Conservation (phyloP, 2,113 vertebrate species). For the Cephalophus harveyi region DNA sequence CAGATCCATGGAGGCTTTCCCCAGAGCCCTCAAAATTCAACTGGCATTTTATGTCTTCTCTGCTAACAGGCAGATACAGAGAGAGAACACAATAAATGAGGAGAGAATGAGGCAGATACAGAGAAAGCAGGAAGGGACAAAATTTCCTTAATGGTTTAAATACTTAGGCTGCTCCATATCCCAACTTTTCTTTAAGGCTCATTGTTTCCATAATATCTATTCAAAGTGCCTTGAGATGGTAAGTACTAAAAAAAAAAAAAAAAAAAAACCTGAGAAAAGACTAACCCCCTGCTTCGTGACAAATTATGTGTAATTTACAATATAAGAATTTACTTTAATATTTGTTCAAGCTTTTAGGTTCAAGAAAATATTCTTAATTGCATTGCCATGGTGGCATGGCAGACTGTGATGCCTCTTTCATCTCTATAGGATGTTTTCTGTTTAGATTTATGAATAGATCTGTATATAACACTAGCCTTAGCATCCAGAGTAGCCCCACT, state of each 20-base stretch:
- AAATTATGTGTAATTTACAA: background rate
- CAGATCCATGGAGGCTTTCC: no score
- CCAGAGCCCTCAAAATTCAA: background rate
- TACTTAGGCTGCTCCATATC: accelerated
- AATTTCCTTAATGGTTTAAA: background rate
- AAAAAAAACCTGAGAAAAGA: background rate
- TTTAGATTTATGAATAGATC: background rate
- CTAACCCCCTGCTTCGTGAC: background rate
- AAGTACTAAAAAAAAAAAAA: background rate
- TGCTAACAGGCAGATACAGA: background rate
- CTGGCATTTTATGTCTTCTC: background rate
- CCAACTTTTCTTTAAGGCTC: background rate
- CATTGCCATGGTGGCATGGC: background rate
- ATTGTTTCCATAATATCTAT: background rate
- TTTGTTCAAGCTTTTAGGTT: background rate
- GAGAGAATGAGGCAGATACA: background rate
- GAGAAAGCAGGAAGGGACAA: background rate
- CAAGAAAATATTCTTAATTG: background rate
- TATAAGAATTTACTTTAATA: background rate
- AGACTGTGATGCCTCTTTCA: background rate
- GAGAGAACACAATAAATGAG: background rate
- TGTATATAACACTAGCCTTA: background rate
- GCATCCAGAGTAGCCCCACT: background rate
- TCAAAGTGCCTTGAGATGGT: background rate
- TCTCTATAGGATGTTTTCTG: background rate